These are phyloP conservation scores for Stratiomys singularior DNA, from an alignment of 2,888 invertebrate genomes.

Conservation along the genomic window DNA sequence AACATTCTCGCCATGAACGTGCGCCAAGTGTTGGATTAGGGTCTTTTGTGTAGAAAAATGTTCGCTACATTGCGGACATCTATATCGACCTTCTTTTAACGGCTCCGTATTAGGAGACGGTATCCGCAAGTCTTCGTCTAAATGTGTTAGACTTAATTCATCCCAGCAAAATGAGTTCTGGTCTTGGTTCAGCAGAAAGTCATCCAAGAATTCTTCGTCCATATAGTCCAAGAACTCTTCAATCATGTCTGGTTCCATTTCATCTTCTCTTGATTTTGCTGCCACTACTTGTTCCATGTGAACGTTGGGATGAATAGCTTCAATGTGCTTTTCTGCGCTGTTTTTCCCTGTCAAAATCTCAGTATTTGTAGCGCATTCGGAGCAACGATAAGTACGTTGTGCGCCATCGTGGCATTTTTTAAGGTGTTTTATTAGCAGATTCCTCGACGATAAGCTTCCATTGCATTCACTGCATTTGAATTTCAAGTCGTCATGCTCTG, in stretches of 20 bases:
- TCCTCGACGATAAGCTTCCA: slow-evolving; percentile 52
- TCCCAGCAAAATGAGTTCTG: slow-evolving; percentile 57
- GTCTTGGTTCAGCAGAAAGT: slow-evolving; percentile 55
- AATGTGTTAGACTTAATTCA: slow-evolving; percentile 53
- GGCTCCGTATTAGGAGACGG: slow-evolving; percentile 2
- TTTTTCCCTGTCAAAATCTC: neutral
- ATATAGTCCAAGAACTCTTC: slow-evolving; percentile 52
- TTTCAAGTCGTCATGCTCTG: slow-evolving; percentile 49
- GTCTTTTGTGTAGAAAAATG: slow-evolving; percentile 53
- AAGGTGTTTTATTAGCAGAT: slow-evolving; percentile 53
- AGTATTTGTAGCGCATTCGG: slow-evolving; percentile 19
- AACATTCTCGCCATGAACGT: slow-evolving; percentile 51
- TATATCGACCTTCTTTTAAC: slow-evolving; percentile 47
- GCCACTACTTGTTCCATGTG: neutral
- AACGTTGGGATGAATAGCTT: neutral
- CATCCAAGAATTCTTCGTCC: slow-evolving; percentile 57
- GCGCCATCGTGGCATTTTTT: slow-evolving; percentile 50
- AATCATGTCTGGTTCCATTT: slow-evolving; percentile 43
- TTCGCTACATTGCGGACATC: slow-evolving; percentile 55
- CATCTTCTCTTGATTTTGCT: neutral
- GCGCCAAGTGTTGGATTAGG: slow-evolving; percentile 54
- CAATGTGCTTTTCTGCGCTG: slow-evolving; percentile 23
- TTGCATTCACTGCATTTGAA: slow-evolving; percentile 52
- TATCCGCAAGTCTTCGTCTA: slow-evolving; percentile 54
- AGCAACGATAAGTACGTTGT: slow-evolving; percentile 53